Evolutionary conservation across 1,140 invertebrate species (phyloP).

Genomic region (Pristionchus pacificus): DNA sequence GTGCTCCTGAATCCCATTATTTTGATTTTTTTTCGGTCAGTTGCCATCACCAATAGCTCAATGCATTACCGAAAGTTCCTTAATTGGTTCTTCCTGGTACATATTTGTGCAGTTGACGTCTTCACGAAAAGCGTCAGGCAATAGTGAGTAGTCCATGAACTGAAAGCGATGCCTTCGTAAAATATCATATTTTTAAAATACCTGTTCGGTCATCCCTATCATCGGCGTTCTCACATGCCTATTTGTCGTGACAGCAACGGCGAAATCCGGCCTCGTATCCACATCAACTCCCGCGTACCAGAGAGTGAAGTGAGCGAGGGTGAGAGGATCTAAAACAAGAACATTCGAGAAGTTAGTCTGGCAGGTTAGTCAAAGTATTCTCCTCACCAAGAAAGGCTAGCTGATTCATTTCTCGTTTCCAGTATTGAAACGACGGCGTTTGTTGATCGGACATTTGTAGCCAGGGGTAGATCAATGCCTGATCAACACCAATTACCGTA

Average conservation of each 20-base stretch:
- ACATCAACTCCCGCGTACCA: conserved; percentile 35
- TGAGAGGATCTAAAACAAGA: conserved; percentile 26
- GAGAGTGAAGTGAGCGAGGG: conserved; percentile 32
- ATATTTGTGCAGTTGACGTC: conserved; percentile 2
- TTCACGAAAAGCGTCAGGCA: too few species aligned
- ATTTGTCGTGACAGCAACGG: conserved; percentile 12
- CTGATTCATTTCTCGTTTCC: conserved; percentile 18
- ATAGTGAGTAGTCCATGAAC: neutral
- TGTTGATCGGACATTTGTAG: conserved; percentile 36
- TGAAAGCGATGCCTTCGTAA: too few species aligned
- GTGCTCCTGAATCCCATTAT: neutral
- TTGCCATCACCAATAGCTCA: neutral
- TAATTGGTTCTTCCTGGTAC: conserved; percentile 6
- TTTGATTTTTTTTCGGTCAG: conserved; percentile 2
- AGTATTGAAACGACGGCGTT: conserved; percentile 32
- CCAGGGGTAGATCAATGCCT: conserved; percentile 36
- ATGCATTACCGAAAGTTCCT: neutral
- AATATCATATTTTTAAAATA: neutral
- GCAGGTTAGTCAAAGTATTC: neutral
- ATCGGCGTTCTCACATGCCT: conserved; percentile 15
- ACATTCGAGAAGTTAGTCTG: too few species aligned
- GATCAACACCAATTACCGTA: neutral
- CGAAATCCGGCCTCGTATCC: conserved; percentile 13
- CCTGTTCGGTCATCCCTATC: conserved; percentile 20
- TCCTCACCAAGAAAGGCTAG: conserved; percentile 30